phyloP scores from a whole-genome alignment of 2,888 invertebrate genomes.

The Harpalus rubripes region DNA sequence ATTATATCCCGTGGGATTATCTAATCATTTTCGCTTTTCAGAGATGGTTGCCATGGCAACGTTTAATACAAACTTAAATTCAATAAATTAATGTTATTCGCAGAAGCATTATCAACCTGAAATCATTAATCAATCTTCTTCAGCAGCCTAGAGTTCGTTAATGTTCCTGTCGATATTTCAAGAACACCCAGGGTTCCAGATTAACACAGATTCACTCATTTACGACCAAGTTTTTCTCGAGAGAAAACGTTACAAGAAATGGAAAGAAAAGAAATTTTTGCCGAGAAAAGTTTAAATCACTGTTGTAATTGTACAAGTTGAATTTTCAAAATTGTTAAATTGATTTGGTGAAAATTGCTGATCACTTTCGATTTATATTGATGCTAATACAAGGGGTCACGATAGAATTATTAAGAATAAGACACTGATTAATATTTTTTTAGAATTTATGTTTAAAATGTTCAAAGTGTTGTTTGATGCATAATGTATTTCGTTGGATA shows the following conservation, averaged over 20 bases:
- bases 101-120: slow-evolving; percentile 12
- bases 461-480: too few relatives aligned
- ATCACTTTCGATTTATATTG: not conserved
- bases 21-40: slow-evolving; percentile 41
- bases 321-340: not conserved
- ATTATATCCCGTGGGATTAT: slow-evolving; percentile 8
- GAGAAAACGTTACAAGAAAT: not conserved
- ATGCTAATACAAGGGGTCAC: not conserved
- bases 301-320: not conserved
- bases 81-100: slow-evolving; percentile 29
- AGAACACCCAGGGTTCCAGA: slow-evolving; percentile 5
- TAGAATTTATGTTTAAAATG: too few relatives aligned
- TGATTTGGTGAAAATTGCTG: not conserved
- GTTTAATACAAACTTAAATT: slow-evolving; percentile 28
- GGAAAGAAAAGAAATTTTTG: not conserved
- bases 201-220: slow-evolving; percentile 42
- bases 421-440: too few relatives aligned
- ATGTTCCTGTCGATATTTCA: slow-evolving; percentile 37
- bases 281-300: not conserved
- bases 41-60: not conserved
- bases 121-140: slow-evolving; percentile 50
- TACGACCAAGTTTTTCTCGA: slow-evolving; percentile 15
- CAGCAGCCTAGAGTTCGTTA: slow-evolving; percentile 26
- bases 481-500: too few relatives aligned
- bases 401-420: too few relatives aligned